Evolutionary conservation across 1,140 invertebrate genomes (phyloP).

Genomic region (Chelonus insularis): DNA sequence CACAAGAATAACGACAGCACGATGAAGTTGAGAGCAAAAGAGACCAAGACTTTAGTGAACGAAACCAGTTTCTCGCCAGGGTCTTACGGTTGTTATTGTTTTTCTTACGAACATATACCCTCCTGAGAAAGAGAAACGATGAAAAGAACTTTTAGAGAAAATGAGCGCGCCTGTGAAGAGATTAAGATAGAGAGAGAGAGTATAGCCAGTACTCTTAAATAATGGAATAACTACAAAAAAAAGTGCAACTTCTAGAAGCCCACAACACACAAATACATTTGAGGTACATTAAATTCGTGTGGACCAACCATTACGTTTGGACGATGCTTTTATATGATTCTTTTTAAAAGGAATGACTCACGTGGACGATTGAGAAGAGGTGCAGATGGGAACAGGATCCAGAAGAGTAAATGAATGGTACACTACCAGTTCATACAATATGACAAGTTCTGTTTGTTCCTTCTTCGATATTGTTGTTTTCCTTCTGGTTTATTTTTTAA

Average conservation of each 20-base stretch:
- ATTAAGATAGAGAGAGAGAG: conserved; percentile 6
- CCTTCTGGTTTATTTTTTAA: neutral
- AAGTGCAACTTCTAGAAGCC: neutral
- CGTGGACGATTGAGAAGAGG: neutral
- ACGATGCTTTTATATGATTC: neutral
- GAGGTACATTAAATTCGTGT: conserved; percentile 4
- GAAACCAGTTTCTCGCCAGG: conserved; percentile 32
- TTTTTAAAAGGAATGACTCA: neutral
- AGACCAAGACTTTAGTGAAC: conserved; percentile 6
- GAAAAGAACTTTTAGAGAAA: neutral
- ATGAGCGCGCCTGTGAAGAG: conserved; percentile 2
- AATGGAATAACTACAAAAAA: conserved; percentile 6
- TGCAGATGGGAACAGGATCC: neutral
- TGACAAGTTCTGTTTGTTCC: neutral
- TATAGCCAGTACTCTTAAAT: neutral
- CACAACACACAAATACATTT: neutral
- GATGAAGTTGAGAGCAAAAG: neutral
- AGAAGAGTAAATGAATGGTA: conserved; percentile 3
- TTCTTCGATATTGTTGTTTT: conserved; percentile 1
- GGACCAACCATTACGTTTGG: neutral
- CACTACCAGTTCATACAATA: no score
- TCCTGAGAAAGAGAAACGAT: conserved; percentile 7
- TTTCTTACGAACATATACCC: conserved; percentile 23
- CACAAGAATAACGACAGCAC: conserved; percentile 2
- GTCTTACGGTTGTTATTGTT: conserved; percentile 30